Evolutionary conservation across 2,113 vertebrate genomes (phyloP).

Genomic region (Elachura formosa): DNA sequence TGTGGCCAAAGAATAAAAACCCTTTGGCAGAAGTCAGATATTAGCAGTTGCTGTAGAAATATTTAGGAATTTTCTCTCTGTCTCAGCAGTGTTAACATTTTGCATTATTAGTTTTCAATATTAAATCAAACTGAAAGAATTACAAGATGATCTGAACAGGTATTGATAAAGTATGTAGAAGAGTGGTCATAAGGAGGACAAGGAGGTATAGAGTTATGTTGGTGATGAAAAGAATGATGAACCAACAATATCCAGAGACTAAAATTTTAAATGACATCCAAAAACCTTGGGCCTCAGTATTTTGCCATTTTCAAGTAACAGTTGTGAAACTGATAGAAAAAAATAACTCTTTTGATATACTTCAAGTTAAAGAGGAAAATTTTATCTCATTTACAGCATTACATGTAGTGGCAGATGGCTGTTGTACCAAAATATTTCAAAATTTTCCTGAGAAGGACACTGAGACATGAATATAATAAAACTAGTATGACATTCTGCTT

Average conservation of each 20-base stretch:
- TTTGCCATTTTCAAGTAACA: background rate
- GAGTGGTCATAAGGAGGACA: background rate
- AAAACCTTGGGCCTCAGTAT: background rate
- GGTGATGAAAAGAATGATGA: background rate
- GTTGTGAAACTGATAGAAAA: background rate
- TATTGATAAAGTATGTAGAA: background rate
- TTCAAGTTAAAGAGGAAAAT: background rate
- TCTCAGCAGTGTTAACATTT: background rate
- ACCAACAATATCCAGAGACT: background rate
- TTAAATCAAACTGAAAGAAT: background rate
- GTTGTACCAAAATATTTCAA: background rate
- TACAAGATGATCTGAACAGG: background rate
- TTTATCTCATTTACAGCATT: background rate
- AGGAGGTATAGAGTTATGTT: background rate
- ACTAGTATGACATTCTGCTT: background rate
- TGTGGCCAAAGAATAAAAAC: rapidly evolving
- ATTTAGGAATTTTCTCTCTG: background rate
- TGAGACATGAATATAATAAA: background rate
- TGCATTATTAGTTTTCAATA: background rate
- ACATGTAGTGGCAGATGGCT: background rate
- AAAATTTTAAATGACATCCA: background rate
- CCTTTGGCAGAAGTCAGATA: background rate
- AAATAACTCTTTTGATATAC: background rate
- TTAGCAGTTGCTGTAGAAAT: background rate
- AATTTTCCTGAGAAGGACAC: background rate